A percentile compares a stretch with the other conserved stretches of the same genome.
Evolutionary conservation across 2,113 vertebrate species (phyloP).

Genomic region (Forbesichthys papilliferus): DNA sequence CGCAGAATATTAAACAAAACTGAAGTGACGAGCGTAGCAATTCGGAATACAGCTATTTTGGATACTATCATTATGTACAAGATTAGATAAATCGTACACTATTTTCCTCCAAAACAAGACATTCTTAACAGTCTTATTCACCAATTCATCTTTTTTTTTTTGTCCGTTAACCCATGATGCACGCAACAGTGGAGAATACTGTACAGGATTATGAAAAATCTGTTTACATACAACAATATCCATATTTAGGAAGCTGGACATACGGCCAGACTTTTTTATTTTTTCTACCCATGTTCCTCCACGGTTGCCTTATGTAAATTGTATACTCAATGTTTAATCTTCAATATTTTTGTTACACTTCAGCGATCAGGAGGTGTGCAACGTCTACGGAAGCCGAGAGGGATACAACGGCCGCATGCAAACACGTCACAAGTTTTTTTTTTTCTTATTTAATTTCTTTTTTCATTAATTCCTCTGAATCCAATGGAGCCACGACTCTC

Average conservation of each 20-base stretch:
- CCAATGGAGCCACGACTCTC: conserved; percentile 45
- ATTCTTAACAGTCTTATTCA: conserved; percentile 86
- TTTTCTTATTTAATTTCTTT: conserved; percentile 37
- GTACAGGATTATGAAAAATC: conserved; percentile 97
- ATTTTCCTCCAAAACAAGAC: conserved; percentile 88
- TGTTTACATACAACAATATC: conserved; percentile 89
- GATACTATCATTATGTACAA: conserved; percentile 97
- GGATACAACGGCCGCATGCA: conserved; percentile 96
- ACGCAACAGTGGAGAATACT: conserved; percentile 87
- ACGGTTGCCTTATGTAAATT: conserved; percentile 76
- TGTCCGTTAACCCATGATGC: conserved; percentile 87
- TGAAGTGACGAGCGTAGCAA: conserved; percentile 95
- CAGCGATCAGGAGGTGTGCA: conserved; percentile 86
- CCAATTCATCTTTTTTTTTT: conserved; percentile 76
- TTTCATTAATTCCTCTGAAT: conserved; percentile 57
- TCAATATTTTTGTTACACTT: conserved; percentile 71
- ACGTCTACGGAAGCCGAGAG: conserved; percentile 88
- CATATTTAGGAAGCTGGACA: conserved; percentile 76
- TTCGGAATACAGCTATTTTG: conserved; percentile 98
- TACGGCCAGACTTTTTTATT: conserved; percentile 65
- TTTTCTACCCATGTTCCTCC: conserved; percentile 69
- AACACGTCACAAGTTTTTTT: conserved; percentile 89
- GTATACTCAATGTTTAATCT: conserved; percentile 62
- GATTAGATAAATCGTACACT: conserved; percentile 94
- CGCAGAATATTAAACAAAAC: conserved; percentile 98